phyloP scores from a whole-genome alignment of 1,140 invertebrate species.

The Pseudachorutes palmiensis region DNA sequence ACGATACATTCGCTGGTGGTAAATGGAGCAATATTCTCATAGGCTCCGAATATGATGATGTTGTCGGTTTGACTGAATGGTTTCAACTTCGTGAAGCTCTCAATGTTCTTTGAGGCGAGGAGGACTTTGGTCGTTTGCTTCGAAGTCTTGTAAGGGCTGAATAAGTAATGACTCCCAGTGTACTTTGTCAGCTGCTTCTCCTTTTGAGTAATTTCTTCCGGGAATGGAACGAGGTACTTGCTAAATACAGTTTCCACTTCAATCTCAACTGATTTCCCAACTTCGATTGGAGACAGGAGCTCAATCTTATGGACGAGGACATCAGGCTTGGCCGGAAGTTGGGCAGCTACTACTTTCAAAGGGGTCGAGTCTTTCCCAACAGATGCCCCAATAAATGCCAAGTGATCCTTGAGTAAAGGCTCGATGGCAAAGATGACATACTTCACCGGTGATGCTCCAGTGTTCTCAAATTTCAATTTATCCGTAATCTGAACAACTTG shows the following conservation, averaged over 20 bases:
- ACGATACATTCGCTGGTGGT: conserved; percentile 59
- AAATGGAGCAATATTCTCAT: conserved; percentile 60
- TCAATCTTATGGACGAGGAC: conserved; percentile 18
- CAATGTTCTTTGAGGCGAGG: conserved; percentile 67
- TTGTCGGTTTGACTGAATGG: conserved; percentile 70
- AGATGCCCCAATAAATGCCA: conserved; percentile 63
- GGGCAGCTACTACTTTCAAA: conserved; percentile 8
- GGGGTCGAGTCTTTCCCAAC: conserved; percentile 4
- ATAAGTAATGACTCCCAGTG: conserved; percentile 73
- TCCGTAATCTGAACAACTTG: conserved; percentile 76
- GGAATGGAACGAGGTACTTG: conserved; percentile 70
- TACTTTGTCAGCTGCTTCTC: conserved; percentile 89
- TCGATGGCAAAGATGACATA: conserved; percentile 66
- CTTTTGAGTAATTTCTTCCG: conserved; percentile 75
- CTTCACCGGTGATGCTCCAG: conserved; percentile 57
- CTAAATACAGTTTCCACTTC: conserved; percentile 68
- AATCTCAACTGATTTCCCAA: conserved; percentile 40
- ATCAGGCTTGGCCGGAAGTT: conserved; percentile 13
- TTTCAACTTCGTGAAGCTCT: conserved; percentile 78
- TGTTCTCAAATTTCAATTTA: conserved; percentile 74
- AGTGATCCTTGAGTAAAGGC: conserved; percentile 50
- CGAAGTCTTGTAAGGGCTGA: conserved; percentile 66
- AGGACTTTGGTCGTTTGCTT: conserved; percentile 73
- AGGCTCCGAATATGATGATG: conserved; percentile 77
- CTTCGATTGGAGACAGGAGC: conserved; percentile 3